Conservation (phyloP, 2,113 vertebrate genomes). For the Melanostigma gelatinosum region DNA sequence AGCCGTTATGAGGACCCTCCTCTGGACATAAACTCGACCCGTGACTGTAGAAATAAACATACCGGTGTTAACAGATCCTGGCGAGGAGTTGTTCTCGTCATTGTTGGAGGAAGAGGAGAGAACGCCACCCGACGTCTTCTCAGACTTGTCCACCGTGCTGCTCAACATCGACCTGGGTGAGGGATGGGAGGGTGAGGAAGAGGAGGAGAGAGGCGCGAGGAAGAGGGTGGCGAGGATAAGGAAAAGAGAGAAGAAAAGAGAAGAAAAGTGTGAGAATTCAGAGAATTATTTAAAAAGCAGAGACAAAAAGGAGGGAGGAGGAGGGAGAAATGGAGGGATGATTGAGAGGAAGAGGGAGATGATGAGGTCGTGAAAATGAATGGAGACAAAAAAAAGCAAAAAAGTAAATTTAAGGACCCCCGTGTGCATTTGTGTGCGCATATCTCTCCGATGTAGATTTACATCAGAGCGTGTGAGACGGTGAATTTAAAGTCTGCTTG, state of each 20-base stretch:
- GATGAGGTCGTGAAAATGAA: conserved; percentile 62
- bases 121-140: conserved; percentile 80
- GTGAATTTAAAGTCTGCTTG: neutral
- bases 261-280: conserved; percentile 34
- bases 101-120: conserved; percentile 80
- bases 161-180: conserved; percentile 83
- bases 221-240: neutral
- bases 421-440: conserved; percentile 60
- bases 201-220: neutral
- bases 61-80: conserved; percentile 81
- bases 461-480: neutral
- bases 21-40: neutral
- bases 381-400: conserved; percentile 53
- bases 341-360: conserved; percentile 53
- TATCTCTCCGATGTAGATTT: neutral
- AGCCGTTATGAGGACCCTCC: neutral
- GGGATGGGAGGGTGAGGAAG: conserved; percentile 14
- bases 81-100: conserved; percentile 88
- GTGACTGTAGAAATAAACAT: neutral
- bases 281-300: conserved; percentile 23
- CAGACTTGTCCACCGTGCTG: conserved; percentile 80
- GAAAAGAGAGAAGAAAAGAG: conserved; percentile 20
- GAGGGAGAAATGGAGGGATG: conserved; percentile 31
- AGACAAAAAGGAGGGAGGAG: conserved; percentile 41
- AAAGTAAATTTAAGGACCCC: conserved; percentile 51